phyloP scores from a whole-genome alignment of 1,140 invertebrate genomes.

The Drosophila busckii region DNA sequence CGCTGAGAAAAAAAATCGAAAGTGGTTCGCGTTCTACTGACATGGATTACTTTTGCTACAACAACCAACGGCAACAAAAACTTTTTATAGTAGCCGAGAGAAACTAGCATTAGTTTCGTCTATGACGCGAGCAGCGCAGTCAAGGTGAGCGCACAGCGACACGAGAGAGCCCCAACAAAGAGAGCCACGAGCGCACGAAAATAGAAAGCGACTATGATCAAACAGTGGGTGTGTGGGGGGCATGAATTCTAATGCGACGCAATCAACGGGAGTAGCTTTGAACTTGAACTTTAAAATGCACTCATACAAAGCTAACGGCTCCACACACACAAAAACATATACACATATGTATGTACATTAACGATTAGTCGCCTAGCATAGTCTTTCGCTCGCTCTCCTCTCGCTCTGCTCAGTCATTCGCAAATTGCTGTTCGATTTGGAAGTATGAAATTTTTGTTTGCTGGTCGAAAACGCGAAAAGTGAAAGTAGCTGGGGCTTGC shows the following conservation, averaged over 20 bases:
- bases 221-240: slow-evolving; percentile 22
- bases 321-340: slow-evolving; percentile 16
- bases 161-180: slow-evolving; percentile 16
- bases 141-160: slow-evolving; percentile 14
- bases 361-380: slow-evolving; percentile 21
- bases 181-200: slow-evolving; percentile 33
- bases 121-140: slow-evolving; percentile 32
- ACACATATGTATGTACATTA: slow-evolving; percentile 8
- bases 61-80: slow-evolving; percentile 19
- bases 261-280: slow-evolving; percentile 49
- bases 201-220: slow-evolving; percentile 58
- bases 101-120: slow-evolving; percentile 59
- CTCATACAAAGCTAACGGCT: slow-evolving; percentile 30
- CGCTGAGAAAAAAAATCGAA: slow-evolving; percentile 71
- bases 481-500: slow-evolving; percentile 53
- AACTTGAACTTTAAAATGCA: slow-evolving; percentile 75
- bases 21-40: slow-evolving; percentile 75
- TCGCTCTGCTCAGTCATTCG: slow-evolving; percentile 25
- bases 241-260: slow-evolving; percentile 51
- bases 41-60: slow-evolving; percentile 71
- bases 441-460: slow-evolving; percentile 23
- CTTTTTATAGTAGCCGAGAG: slow-evolving; percentile 21
- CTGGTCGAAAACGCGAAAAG: slow-evolving; percentile 47
- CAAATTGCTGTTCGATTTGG: slow-evolving; percentile 31
- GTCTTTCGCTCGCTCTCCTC: slow-evolving; percentile 16